Base-by-base conservation (phyloP, 2,113 vertebrate species). In the Capra hircus region DNA sequence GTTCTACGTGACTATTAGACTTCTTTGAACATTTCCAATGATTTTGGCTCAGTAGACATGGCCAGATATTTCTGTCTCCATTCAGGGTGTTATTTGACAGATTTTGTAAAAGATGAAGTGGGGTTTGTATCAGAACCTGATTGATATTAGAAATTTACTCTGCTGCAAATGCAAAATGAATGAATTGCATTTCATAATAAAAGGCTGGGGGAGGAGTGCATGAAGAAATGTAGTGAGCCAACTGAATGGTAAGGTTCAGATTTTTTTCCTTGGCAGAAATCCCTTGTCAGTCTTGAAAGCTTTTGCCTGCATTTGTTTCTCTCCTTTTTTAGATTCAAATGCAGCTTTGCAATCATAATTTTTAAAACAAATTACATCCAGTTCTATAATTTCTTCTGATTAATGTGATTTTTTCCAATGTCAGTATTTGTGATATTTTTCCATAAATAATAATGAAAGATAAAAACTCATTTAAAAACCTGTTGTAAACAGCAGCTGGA, bases 271-370 rank as follows among this genome's bases (percentile, higher is more conserved):
- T 95, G 48, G 23, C 90, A 43, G 33, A 71, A 95, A 90, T 64
- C 71, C 40, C 55, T 85, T 62, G 62, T 78, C 5, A 43, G 21
- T 60, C 52, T 25, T 84, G 43, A 52, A 55, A 96, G 52, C 23
- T 83, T 96, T 97, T 97, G 17, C 43, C 30, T 95, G 30, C 14
- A 40, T 81, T 27, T 92, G 15, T 60, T 78, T 94, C 30, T 95
- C 33, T 90, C 16, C 27, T 43, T 57, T 87, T 57, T 92, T 55
- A 93, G 25, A 80, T 77, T 93, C 4, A 88, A 48, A 77, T 95
- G 5, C 19, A 83, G 84, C 6, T 81, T 91, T 59, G 6, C 13
- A 84, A 33, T 81, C 15, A 91, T 53, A 62, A 23, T 59, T 87
- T 80, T 90, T 90, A 84, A 92, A 95, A 60, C 19, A 90, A 77